phyloP scores from a whole-genome alignment of 2,797 vertebrate genomes.

The Syndactyla subalaris region DNA sequence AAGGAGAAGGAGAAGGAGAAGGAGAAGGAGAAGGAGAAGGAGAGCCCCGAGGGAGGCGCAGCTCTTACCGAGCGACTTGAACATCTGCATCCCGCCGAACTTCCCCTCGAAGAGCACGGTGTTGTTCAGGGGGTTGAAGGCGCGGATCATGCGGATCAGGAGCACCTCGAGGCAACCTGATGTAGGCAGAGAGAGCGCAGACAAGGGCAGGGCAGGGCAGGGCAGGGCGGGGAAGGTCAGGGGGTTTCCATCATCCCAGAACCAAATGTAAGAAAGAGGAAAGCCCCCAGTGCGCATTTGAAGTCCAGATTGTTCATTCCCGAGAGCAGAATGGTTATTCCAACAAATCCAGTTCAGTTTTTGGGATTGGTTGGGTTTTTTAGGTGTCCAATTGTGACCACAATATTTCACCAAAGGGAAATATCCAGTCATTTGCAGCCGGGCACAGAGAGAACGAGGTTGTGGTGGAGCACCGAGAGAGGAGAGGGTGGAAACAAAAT shows the following conservation, averaged over 20 bases:
- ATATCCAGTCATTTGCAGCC: background rate
- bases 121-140: slow-evolving; percentile 89
- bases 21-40: background rate
- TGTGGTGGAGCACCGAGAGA: background rate
- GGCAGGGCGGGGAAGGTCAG: background rate
- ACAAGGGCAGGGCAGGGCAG: background rate
- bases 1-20: too few species aligned
- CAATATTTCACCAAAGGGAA: slow-evolving; percentile 21
- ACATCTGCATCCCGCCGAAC: slow-evolving; percentile 85
- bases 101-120: slow-evolving; percentile 90
- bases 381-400: background rate
- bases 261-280: slow-evolving; percentile 57
- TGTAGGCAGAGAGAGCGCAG: slow-evolving; percentile 21
- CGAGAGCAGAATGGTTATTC: background rate
- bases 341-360: background rate
- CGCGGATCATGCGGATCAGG: slow-evolving; percentile 89
- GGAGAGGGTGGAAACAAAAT: slow-evolving; percentile 24
- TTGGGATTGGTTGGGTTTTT: background rate
- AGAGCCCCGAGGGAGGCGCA: rapidly evolving
- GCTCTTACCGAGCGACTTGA: slow-evolving; percentile 89
- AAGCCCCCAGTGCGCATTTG: background rate
- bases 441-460: background rate
- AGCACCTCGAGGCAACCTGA: slow-evolving; percentile 91
- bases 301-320: slow-evolving; percentile 17
- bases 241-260: slow-evolving; percentile 75